A percentile compares a stretch with the other conserved stretches of the same genome.
Evolutionary conservation across 2,797 vertebrate species (phyloP).

Genomic region (Premnoplex brunnescens): DNA sequence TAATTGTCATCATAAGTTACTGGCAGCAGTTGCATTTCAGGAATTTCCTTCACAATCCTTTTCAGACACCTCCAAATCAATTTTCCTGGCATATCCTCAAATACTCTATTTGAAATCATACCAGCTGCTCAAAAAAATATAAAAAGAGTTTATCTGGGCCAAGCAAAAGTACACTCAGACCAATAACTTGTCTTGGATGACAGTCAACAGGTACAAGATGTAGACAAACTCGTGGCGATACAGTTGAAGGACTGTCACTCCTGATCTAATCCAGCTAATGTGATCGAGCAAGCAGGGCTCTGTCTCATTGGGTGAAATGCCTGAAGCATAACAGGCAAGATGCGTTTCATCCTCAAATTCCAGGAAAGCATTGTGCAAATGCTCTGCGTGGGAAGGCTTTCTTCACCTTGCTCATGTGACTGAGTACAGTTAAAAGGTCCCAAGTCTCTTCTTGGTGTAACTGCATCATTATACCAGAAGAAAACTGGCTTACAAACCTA

Average conservation of each 20-base stretch:
- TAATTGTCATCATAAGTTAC: neutral
- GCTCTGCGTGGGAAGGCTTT: slow-evolving; percentile 50
- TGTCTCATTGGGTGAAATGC: slow-evolving; percentile 62
- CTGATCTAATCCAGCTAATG: slow-evolving; percentile 33
- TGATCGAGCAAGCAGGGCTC: slow-evolving; percentile 12
- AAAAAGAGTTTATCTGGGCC: neutral
- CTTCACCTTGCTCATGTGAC: slow-evolving; percentile 42
- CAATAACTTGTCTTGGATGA: neutral
- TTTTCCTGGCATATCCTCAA: neutral
- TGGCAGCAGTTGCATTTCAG: neutral
- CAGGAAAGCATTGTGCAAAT: slow-evolving; percentile 71
- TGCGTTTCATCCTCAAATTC: slow-evolving; percentile 69
- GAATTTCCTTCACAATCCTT: neutral
- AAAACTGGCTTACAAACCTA: neutral
- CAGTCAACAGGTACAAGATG: neutral
- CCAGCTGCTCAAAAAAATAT: neutral
- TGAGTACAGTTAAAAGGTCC: slow-evolving; percentile 29
- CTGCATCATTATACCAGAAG: neutral
- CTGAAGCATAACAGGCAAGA: slow-evolving; percentile 67
- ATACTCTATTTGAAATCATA: neutral
- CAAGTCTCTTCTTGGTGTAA: neutral
- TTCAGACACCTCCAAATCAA: neutral
- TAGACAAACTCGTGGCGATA: neutral
- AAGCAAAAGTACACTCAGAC: neutral
- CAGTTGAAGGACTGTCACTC: neutral